Evolutionary conservation across 2,888 invertebrate genomes (phyloP).

Genomic region (Boloria selene): DNA sequence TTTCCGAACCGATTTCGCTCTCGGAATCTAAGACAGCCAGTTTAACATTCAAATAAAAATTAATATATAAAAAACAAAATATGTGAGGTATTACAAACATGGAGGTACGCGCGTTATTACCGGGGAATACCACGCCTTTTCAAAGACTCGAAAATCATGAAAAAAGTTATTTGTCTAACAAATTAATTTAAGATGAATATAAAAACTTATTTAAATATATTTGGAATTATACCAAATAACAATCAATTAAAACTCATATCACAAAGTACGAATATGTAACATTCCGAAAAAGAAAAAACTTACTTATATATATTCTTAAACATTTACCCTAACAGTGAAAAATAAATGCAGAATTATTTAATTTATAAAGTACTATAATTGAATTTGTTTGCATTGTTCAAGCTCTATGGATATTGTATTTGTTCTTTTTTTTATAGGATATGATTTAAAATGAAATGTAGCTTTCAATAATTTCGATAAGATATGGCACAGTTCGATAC

Average conservation of each 20-base stretch:
- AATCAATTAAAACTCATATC: conserved; percentile 72
- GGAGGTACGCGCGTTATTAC: conserved; percentile 67
- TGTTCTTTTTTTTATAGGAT: conserved; percentile 5
- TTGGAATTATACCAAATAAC: conserved; percentile 64
- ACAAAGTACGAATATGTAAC: conserved; percentile 75
- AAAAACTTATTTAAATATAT: conserved; percentile 55
- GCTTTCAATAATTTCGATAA: conserved; percentile 37
- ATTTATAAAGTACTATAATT: conserved; percentile 41
- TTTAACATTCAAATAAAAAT: conserved; percentile 75
- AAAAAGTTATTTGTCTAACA: conserved; percentile 41
- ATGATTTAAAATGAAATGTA: conserved; percentile 9
- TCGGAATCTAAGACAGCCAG: conserved; percentile 52
- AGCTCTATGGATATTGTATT: background rate
- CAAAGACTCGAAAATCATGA: conserved; percentile 32
- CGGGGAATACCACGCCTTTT: conserved; percentile 47
- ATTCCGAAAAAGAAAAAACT: conserved; percentile 61
- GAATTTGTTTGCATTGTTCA: conserved; percentile 40
- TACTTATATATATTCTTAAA: conserved; percentile 50
- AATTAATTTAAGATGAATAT: conserved; percentile 54
- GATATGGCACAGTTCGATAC: conserved; percentile 61
- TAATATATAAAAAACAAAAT: conserved; percentile 75
- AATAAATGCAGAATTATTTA: conserved; percentile 69
- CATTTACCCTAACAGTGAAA: conserved; percentile 59
- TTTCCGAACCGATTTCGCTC: conserved; percentile 52
- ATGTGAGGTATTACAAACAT: conserved; percentile 73